phyloP scores from a whole-genome alignment of 2,113 vertebrate genomes.

The Nycticebus coucang region DNA sequence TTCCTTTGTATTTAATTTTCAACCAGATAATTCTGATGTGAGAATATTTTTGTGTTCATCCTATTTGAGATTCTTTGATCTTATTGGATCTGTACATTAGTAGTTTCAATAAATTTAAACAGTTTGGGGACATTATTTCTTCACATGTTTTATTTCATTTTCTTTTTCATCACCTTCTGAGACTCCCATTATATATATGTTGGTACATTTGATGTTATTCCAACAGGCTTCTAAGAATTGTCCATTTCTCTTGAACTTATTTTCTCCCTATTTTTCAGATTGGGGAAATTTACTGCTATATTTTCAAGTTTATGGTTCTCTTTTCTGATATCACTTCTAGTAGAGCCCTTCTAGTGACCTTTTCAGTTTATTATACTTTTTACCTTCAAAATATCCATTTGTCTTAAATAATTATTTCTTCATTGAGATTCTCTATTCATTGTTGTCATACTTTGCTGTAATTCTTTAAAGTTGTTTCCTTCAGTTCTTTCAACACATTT shows the following conservation, averaged over 20 bases:
- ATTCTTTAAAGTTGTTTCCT: background rate
- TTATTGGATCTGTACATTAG: background rate
- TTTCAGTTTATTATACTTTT: background rate
- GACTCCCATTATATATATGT: background rate
- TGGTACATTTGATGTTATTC: background rate
- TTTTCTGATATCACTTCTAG: background rate
- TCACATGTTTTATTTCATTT: background rate
- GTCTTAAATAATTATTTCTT: background rate
- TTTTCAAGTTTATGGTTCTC: background rate
- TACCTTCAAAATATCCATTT: background rate
- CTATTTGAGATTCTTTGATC: background rate
- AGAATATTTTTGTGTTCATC: background rate
- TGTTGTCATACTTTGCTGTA: background rate
- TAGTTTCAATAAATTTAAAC: background rate
- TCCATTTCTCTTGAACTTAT: background rate
- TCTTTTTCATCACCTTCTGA: background rate
- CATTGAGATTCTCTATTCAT: background rate
- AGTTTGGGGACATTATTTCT: background rate
- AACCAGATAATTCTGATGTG: background rate
- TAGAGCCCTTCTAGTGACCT: background rate
- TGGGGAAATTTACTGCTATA: background rate
- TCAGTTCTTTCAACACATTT: background rate
- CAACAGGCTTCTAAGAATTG: background rate
- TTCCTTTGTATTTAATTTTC: background rate
- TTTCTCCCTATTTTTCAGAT: background rate